Conservation (phyloP, 2,113 vertebrate genomes). For the Eurystomus gularis region DNA sequence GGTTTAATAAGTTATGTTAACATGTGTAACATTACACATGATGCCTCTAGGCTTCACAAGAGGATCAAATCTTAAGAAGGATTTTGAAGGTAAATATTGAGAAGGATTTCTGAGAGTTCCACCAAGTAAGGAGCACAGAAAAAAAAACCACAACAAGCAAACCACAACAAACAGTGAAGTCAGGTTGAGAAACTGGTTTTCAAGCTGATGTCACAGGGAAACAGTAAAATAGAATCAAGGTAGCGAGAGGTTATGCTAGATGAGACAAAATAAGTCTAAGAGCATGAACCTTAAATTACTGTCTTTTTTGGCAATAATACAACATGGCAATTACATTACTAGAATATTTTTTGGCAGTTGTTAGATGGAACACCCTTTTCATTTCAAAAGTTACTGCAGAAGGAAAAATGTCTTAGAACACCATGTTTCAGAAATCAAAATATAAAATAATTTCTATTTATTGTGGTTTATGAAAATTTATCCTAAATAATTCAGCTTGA, state of each 20-base stretch:
- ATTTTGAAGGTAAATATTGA: neutral
- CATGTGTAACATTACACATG: accelerated
- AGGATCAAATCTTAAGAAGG: neutral
- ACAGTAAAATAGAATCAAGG: neutral
- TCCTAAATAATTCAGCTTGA: neutral
- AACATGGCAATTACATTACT: neutral
- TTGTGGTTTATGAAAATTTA: neutral
- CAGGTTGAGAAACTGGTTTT: neutral
- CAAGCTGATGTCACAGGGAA: neutral
- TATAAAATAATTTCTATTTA: neutral
- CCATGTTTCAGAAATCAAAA: neutral
- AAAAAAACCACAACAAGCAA: neutral
- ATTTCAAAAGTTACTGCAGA: neutral
- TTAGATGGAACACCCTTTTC: neutral
- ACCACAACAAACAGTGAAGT: neutral
- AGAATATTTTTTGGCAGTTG: neutral
- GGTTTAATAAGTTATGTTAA: neutral
- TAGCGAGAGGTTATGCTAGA: neutral
- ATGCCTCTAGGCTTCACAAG: neutral
- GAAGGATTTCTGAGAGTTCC: neutral
- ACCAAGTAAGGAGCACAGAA: neutral
- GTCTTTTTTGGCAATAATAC: neutral
- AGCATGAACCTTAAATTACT: neutral
- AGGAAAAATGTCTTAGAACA: neutral
- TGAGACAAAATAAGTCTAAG: neutral